These are phyloP conservation scores for Corythaixoides concolor DNA, from an alignment of 2,113 vertebrate genomes.

Conservation along the genomic window DNA sequence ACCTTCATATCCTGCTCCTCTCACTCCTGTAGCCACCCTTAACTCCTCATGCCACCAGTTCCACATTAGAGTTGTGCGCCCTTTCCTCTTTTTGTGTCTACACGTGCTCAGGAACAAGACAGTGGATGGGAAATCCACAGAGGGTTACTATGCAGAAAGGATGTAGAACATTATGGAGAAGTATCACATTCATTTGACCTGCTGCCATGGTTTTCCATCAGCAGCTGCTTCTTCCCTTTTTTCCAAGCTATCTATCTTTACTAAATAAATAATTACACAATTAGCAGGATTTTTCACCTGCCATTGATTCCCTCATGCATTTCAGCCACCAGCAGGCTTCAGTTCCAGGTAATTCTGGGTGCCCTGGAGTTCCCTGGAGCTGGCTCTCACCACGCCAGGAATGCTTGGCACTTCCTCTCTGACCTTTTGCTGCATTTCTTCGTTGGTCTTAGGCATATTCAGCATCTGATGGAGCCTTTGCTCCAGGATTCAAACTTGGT, in stretches of 20 bases:
- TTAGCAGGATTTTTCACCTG: background rate
- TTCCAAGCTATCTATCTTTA: background rate
- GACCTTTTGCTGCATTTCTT: background rate
- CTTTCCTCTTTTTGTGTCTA: background rate
- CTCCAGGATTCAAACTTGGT: background rate
- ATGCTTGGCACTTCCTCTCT: background rate
- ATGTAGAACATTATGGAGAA: background rate
- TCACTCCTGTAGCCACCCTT: background rate
- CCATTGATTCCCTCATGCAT: background rate
- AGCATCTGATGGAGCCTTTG: background rate
- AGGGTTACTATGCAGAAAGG: background rate
- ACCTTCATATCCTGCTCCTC: background rate
- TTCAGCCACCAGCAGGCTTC: background rate
- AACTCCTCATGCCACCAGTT: background rate
- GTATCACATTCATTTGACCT: background rate
- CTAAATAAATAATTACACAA: background rate
- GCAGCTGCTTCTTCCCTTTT: background rate
- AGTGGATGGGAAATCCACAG: background rate
- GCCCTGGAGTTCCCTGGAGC: background rate
- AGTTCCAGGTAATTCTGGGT: background rate
- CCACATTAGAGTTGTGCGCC: background rate
- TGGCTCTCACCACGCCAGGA: background rate
- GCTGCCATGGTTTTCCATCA: background rate
- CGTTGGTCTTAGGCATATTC: background rate
- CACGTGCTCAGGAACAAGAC: background rate